Base-by-base conservation (phyloP, 2,888 invertebrate species). In the Ophonus ardosiacus region DNA sequence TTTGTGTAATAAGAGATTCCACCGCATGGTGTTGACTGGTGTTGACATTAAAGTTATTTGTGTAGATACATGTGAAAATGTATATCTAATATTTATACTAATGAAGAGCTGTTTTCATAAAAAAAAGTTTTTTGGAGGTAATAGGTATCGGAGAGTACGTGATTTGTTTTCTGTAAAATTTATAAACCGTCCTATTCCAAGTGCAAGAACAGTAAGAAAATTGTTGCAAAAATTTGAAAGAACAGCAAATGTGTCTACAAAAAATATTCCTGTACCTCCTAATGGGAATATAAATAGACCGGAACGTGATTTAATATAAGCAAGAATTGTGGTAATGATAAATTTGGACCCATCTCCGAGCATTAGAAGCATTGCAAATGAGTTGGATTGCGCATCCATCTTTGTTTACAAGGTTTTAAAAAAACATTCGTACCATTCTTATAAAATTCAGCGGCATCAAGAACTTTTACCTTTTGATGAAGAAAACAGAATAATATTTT, bases 401-500 rank as follows among this genome's bases (percentile, higher is more conserved):
- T 24, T 24, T 24, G 3, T 24, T 24, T 24, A 24, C 3, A 24
- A 24, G 24, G 24, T 24, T 24, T 24, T 24, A 24, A 24, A 24
- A 24, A 24, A 24, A 24, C 24, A 24, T 24, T 43, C 2, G 43
- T 43, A 43, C 43, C 5, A 43, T 43, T 43, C 61, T 13, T 61
- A 61, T 61, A 61, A 61, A 7, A 57, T 57, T n/a, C 57, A 15
- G 15, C 57, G 15, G 24, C 7, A 43, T 7, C 43, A 43, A 43
- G 24, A 68, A 68, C 18, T 68, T 68, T 68, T 68, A 15, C 68
- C 31, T 24, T 68, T 24, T 8, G 24, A 68, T 13, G 24, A 68
- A 68, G 68, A 68, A 18, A 24, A n/a, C 68, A 68, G 68, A 68
- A 4, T 43, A 43, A 43, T 43, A 43, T 43, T 43, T 43, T 43